Base-by-base conservation (phyloP, 2,113 vertebrate genomes). In the Fregata magnificens region DNA sequence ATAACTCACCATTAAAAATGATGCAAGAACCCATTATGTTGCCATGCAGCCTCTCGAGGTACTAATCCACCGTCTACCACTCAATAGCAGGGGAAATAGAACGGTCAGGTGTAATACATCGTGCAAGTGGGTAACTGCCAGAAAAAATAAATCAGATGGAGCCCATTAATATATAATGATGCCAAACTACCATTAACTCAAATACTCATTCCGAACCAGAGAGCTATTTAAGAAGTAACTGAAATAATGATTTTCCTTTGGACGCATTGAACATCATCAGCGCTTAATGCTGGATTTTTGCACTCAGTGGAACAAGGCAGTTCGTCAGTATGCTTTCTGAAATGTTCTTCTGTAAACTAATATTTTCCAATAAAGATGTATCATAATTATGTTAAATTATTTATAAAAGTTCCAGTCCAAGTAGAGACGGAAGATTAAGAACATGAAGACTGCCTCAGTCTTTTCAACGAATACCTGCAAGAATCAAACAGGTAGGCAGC, bases 151-250 rank as follows among this genome's bases (percentile, higher is more conserved):
- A 97, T 95, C 97, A 95, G 70, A 71, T 44, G 49, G 67, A 96
- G 73, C 80, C 56, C 87, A 88, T 97, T 95, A 96, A 95, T 77
- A 70, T 19, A 72, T 71, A 93, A 95, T n/a, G 94, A 92, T 13
- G 55, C 74, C 95, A 93, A 93, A 95, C 91, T 93, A 84, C 91
- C 91, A 36, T 82, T 91, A 89, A 98, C 90, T 88, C 96, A 95
- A 53, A 95, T 90, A 82, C 93, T 93, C 92, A 45, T 58, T 50
- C 95, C 38, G 58, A 66, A 42, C 55, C 92, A 49, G 55, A 73
- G 82, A 82, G 92, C 88, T 95, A 65, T 65, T 95, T 63, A 69
- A 96, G 72, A 83, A 94, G 82, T 47, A 94, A 77, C 89, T 82
- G 92, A 59, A 88, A 73, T 58, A 44, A 89, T 77, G 83, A 95